Conservation (phyloP, 2,113 vertebrate species). For the Xiphophorus couchianus region DNA sequence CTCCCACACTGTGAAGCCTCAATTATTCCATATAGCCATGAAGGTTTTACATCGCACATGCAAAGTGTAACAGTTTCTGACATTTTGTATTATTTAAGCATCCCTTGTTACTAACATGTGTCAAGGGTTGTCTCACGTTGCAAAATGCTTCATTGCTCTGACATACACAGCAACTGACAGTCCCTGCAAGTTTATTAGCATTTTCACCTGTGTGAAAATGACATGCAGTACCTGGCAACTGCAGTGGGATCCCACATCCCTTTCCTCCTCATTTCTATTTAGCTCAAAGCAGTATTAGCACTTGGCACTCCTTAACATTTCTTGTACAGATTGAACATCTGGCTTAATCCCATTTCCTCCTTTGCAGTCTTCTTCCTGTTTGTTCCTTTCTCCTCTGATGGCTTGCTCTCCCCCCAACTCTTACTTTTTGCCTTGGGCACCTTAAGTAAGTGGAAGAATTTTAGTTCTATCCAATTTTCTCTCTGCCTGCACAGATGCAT, state of each 20-base stretch:
- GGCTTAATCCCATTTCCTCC: conserved; percentile 16
- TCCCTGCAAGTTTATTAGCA: conserved; percentile 48
- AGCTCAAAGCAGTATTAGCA: conserved; percentile 2
- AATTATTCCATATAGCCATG: conserved; percentile 61
- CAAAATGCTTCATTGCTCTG: conserved; percentile 35
- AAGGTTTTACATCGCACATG: conserved; percentile 48
- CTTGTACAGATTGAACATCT: conserved; percentile 12
- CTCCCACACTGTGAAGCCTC: conserved; percentile 52
- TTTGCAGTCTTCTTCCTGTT: not conserved
- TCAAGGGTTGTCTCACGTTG: conserved; percentile 35
- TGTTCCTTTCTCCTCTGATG: conserved; percentile 14
- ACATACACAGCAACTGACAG: conserved; percentile 63
- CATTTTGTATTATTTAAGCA: conserved; percentile 69
- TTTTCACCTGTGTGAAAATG: conserved; percentile 41
- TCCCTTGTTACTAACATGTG: conserved; percentile 41
- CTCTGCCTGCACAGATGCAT: conserved; percentile 13
- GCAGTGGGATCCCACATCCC: conserved; percentile 3
- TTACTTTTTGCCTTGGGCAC: conserved; percentile 45
- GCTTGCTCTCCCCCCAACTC: conserved; percentile 16
- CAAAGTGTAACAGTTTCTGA: conserved; percentile 47
- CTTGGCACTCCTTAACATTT: conserved; percentile 8
- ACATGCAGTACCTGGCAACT: conserved; percentile 4
- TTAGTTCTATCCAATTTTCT: conserved; percentile 38
- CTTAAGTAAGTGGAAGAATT: conserved; percentile 46
- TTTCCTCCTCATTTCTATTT: not conserved